phyloP scores from a whole-genome alignment of 2,113 vertebrate species.

The Cebus imitator region DNA sequence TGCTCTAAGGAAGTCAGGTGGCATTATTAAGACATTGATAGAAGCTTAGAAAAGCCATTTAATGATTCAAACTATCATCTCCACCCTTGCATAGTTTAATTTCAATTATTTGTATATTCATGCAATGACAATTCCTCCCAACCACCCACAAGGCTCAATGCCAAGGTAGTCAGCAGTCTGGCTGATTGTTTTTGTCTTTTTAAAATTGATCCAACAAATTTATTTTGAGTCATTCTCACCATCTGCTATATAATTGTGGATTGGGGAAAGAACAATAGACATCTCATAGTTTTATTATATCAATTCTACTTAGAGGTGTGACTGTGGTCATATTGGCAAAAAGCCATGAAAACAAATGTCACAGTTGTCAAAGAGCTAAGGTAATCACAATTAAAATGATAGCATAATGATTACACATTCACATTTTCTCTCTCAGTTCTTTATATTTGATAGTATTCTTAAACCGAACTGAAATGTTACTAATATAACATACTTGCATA shows the following conservation, averaged over 20 bases:
- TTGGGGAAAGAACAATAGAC: slow-evolving; percentile 6
- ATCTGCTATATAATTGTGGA: slow-evolving; percentile 65
- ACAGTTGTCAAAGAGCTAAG: not conserved
- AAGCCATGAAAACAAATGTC: not conserved
- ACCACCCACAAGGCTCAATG: slow-evolving; percentile 35
- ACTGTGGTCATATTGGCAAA: slow-evolving; percentile 23
- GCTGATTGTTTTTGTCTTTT: slow-evolving; percentile 63
- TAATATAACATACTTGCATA: not conserved
- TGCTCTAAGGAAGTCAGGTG: slow-evolving; percentile 41
- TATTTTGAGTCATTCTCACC: slow-evolving; percentile 62
- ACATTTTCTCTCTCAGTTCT: not conserved
- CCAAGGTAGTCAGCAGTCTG: slow-evolving; percentile 62
- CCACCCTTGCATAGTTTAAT: slow-evolving; percentile 23
- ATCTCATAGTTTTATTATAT: slow-evolving; percentile 8
- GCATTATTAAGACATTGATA: slow-evolving; percentile 28
- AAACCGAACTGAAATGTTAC: not conserved
- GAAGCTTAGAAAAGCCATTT: not conserved
- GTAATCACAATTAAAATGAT: not conserved
- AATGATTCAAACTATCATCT: not conserved
- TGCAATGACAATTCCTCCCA: slow-evolving; percentile 20
- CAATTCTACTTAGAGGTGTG: slow-evolving; percentile 45
- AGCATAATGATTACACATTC: not conserved
- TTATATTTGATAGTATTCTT: not conserved
- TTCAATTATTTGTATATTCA: slow-evolving; percentile 64
- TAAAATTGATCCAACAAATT: slow-evolving; percentile 71